Conservation (phyloP, 2,888 invertebrate species). For the Amphimallon solstitiale region DNA sequence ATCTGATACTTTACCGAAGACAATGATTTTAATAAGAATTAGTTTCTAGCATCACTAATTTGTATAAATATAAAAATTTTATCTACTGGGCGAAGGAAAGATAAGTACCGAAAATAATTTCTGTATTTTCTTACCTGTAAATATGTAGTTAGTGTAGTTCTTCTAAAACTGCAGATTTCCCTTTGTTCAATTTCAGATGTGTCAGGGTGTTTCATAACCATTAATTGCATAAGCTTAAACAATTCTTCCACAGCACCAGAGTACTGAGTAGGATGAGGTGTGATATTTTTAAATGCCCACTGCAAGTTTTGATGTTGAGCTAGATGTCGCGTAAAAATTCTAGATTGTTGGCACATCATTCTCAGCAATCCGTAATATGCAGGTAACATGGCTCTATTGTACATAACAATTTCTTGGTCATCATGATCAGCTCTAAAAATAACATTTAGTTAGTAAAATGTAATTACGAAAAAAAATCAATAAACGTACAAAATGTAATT, state of each 20-base stretch:
- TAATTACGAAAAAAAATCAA: constrained; percentile 28
- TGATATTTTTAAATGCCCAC: constrained; percentile 97
- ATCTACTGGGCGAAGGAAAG: background rate
- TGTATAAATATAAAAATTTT: too few species aligned
- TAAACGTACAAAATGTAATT: constrained; percentile 91
- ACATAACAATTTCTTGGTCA: constrained; percentile 93
- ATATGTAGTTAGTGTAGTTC: constrained; percentile 88
- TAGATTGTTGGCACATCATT: constrained; percentile 90
- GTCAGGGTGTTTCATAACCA: constrained; percentile 86
- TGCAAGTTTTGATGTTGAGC: constrained; percentile 95
- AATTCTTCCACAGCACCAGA: constrained; percentile 91
- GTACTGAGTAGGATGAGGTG: constrained; percentile 95
- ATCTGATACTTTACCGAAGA: too few species aligned
- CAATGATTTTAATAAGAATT: too few species aligned
- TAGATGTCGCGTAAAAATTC: constrained; percentile 84
- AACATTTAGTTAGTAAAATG: background rate
- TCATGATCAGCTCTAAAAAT: constrained; percentile 88
- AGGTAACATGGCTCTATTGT: constrained; percentile 93
- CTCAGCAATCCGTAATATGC: constrained; percentile 90
- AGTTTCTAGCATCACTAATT: too few species aligned
- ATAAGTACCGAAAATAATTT: background rate
- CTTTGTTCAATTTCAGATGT: constrained; percentile 78
- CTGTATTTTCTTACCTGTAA: constrained; percentile 69
- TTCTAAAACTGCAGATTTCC: constrained; percentile 86
- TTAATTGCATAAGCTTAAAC: constrained; percentile 88